Evolutionary conservation across 1,140 invertebrate species (phyloP).

Genomic region (Platorchestia sp.): DNA sequence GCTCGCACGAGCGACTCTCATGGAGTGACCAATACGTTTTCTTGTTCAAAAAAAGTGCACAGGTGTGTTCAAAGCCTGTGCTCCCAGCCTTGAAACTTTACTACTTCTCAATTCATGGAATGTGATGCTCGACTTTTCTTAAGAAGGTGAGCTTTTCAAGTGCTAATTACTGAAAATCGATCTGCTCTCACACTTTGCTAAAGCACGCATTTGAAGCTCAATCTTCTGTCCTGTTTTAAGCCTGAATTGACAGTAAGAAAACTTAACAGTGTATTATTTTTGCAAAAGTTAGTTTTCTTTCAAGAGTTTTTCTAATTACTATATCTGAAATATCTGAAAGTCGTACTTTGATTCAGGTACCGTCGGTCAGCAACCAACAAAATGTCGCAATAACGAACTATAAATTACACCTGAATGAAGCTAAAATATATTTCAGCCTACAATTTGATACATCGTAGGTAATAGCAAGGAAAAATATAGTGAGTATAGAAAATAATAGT

Average conservation of each 20-base stretch:
- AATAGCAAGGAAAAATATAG: neutral
- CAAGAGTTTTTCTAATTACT: too few species aligned
- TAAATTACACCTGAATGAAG: neutral
- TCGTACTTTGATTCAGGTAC: neutral
- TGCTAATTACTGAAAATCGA: neutral
- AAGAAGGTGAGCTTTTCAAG: neutral
- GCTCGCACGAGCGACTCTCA: neutral
- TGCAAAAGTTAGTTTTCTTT: neutral
- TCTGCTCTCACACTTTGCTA: too few species aligned
- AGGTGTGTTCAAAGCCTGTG: neutral
- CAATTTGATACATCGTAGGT: neutral
- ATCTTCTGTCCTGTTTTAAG: neutral
- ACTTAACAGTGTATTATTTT: neutral
- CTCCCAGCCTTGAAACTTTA: neutral
- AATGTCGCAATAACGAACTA: neutral
- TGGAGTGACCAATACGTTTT: neutral
- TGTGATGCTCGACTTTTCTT: neutral
- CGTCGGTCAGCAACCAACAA: neutral
- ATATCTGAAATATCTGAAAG: neutral
- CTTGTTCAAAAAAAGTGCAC: too few species aligned
- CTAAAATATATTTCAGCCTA: neutral
- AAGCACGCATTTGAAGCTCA: too few species aligned
- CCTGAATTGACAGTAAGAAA: neutral
- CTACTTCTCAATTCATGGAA: neutral
- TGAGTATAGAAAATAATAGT: neutral